Evolutionary conservation across 2,888 invertebrate genomes (phyloP).

Genomic region (Pasiphila rectangulata): DNA sequence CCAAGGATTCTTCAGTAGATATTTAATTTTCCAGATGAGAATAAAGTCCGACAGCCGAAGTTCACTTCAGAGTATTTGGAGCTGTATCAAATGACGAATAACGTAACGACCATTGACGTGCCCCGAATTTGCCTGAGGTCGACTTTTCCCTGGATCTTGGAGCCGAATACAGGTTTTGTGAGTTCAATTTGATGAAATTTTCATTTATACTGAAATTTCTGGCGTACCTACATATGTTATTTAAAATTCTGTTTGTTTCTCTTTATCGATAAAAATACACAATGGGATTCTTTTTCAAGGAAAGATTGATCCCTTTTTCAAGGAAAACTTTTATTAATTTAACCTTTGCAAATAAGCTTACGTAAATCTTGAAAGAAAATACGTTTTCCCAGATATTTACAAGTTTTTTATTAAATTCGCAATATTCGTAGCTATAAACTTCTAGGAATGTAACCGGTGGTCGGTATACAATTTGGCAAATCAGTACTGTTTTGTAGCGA

Average conservation of each 20-base stretch:
- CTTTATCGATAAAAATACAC: too few species aligned
- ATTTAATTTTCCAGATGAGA: slow-evolving; percentile 53
- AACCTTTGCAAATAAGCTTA: too few species aligned
- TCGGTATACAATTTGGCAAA: slow-evolving; percentile 11
- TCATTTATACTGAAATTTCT: not conserved
- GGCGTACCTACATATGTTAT: slow-evolving; percentile 6
- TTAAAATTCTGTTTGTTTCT: not conserved
- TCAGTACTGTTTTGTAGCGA: slow-evolving; percentile 11
- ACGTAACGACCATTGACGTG: slow-evolving; percentile 65
- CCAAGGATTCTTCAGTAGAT: slow-evolving; percentile 24
- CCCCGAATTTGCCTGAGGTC: slow-evolving; percentile 65
- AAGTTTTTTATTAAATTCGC: not conserved
- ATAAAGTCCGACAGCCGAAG: slow-evolving; percentile 61
- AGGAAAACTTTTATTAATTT: too few species aligned
- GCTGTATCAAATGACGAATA: slow-evolving; percentile 60
- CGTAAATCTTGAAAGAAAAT: too few species aligned
- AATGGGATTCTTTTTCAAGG: too few species aligned
- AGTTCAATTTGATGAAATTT: slow-evolving; percentile 30
- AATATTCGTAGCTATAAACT: slow-evolving; percentile 2
- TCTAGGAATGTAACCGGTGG: not conserved
- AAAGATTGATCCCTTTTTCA: too few species aligned
- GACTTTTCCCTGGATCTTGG: slow-evolving; percentile 75
- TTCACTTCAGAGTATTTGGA: slow-evolving; percentile 65
- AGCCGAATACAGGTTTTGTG: slow-evolving; percentile 71
- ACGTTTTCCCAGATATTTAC: too few species aligned